Evolutionary conservation across 2,113 vertebrate species (phyloP).

Genomic region (Phyllostomus hastatus): DNA sequence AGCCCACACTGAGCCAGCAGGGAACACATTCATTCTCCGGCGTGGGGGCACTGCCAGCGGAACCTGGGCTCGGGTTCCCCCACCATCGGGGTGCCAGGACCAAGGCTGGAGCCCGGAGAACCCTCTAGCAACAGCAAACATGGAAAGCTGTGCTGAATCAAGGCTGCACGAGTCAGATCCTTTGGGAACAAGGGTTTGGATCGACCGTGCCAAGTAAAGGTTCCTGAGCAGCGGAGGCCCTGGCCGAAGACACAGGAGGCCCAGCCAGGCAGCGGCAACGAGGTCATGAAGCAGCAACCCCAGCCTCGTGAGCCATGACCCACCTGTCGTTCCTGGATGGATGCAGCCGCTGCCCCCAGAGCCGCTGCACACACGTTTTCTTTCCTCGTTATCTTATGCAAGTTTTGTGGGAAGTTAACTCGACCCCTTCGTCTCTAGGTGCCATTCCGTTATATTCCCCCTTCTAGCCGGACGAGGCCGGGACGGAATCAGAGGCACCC

Average conservation of each 20-base stretch:
- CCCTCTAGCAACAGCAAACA: neutral
- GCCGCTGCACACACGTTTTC: neutral
- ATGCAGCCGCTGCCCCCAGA: neutral
- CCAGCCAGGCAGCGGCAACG: neutral
- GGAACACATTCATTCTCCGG: neutral
- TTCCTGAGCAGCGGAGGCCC: neutral
- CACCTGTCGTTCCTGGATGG: neutral
- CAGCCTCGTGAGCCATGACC: neutral
- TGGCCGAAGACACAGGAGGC: neutral
- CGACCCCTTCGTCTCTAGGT: neutral
- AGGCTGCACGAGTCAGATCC: neutral
- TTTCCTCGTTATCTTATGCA: neutral
- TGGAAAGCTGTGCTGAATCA: neutral
- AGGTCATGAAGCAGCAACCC: no score
- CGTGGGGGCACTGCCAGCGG: neutral
- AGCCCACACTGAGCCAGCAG: neutral
- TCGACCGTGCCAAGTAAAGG: neutral
- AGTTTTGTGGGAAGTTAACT: neutral
- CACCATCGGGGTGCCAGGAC: neutral
- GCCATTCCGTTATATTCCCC: neutral
- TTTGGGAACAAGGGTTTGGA: neutral
- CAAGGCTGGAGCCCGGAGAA: neutral
- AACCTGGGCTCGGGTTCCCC: neutral
- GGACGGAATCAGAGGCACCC: neutral
- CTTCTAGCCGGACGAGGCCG: neutral